Evolutionary conservation across 2,888 invertebrate species (phyloP).

Genomic region (Drosophila picticornis): DNA sequence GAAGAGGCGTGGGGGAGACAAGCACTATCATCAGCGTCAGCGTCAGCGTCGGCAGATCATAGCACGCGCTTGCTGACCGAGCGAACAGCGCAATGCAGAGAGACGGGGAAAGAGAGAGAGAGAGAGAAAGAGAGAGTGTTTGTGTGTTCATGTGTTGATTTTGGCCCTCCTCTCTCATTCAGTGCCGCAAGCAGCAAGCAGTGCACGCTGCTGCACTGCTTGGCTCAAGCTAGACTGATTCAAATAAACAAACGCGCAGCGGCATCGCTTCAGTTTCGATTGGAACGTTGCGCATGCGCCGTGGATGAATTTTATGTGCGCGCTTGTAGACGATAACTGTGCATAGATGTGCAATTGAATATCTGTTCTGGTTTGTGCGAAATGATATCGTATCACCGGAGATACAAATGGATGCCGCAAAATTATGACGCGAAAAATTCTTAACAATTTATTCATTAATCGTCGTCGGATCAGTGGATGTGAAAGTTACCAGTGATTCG

Average conservation of each 20-base stretch:
- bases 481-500: conserved; percentile 44
- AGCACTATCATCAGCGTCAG: conserved; percentile 27
- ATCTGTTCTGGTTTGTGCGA: conserved; percentile 9
- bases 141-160: neutral
- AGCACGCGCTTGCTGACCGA: conserved; percentile 51
- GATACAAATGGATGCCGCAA: neutral
- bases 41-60: conserved; percentile 33
- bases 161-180: conserved; percentile 7
- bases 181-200: conserved; percentile 43
- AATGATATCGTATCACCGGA: neutral
- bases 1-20: conserved; percentile 1
- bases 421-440: conserved; percentile 13
- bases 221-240: conserved; percentile 38
- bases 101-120: conserved; percentile 3
- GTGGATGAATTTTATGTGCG: conserved; percentile 30
- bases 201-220: conserved; percentile 47
- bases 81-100: conserved; percentile 2
- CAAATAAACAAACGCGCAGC: conserved; percentile 69
- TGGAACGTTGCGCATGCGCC: conserved; percentile 74
- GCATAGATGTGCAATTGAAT: conserved; percentile 8
- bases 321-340: conserved; percentile 24
- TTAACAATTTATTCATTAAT: conserved; percentile 14
- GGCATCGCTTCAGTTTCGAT: conserved; percentile 68
- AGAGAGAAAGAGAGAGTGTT: neutral
- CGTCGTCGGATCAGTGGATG: conserved; percentile 11